A percentile compares a stretch with the other conserved stretches of the same genome.
Evolutionary conservation across 2,797 vertebrate genomes (phyloP).

Genomic region (Syndactyla subalaris): DNA sequence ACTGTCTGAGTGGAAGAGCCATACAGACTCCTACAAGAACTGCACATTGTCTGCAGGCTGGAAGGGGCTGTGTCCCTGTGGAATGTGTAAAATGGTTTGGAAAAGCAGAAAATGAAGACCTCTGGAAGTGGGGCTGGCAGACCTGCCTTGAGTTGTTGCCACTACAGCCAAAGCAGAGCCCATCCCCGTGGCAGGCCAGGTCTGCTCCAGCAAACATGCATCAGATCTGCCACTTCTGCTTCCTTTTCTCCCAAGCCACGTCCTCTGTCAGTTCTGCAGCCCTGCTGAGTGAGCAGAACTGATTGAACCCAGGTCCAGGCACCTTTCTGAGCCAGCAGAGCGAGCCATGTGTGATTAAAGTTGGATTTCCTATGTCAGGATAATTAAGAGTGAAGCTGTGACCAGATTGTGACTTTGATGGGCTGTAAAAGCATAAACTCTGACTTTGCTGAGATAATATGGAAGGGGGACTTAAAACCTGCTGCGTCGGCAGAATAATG

Average conservation of each 20-base stretch:
- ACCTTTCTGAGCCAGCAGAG: neutral
- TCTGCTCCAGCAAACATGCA: neutral
- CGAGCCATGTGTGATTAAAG: neutral
- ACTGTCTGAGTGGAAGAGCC: neutral
- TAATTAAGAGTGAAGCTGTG: conserved; percentile 16
- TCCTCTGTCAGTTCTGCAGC: neutral
- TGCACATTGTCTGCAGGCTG: neutral
- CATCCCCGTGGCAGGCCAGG: rapidly evolving
- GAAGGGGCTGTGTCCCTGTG: neutral
- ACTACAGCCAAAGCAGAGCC: neutral
- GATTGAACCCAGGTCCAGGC: neutral
- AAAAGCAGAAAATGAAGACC: neutral
- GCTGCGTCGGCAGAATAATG: neutral
- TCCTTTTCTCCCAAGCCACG: neutral
- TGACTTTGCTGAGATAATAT: neutral
- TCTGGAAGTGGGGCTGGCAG: neutral
- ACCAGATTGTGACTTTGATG: conserved; percentile 21
- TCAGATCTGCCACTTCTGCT: neutral
- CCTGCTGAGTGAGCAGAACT: conserved; percentile 17
- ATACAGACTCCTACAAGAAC: neutral
- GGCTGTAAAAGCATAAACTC: conserved; percentile 16
- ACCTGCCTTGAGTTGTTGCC: neutral
- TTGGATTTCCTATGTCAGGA: conserved; percentile 59
- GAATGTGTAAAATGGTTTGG: neutral
- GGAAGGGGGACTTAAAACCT: conserved; percentile 8